These are phyloP conservation scores for Drosophila fuyamai DNA, from an alignment of 1,140 invertebrate genomes.

Conservation along the genomic window DNA sequence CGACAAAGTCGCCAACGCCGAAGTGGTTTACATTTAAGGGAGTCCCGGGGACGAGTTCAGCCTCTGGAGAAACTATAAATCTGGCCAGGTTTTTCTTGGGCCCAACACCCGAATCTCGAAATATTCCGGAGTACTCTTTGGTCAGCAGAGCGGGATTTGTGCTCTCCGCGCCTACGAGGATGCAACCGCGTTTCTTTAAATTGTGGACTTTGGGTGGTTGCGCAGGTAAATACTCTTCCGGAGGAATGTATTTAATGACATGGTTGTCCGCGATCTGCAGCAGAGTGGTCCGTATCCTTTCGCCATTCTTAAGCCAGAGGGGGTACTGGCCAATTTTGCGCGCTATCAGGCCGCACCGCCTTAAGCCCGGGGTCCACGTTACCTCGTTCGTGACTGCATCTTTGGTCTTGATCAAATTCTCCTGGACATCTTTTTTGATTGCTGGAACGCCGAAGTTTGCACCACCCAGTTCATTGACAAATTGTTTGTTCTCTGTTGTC, in stretches of 20 bases:
- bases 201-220: conserved; percentile 83
- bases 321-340: conserved; percentile 97
- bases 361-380: conserved; percentile 88
- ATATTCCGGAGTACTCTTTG: conserved; percentile 95
- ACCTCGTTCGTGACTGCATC: conserved; percentile 85
- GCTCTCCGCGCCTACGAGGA: conserved; percentile 96
- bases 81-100: conserved; percentile 94
- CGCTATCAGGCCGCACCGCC: conserved; percentile 94
- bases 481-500: conserved; percentile 92
- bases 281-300: conserved; percentile 91
- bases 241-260: conserved; percentile 95
- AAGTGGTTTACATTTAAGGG: conserved; percentile 96
- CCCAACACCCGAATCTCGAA: conserved; percentile 93
- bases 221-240: conserved; percentile 90
- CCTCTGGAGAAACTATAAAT: conserved; percentile 95
- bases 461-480: conserved; percentile 91
- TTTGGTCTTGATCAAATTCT: conserved; percentile 86
- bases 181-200: conserved; percentile 87
- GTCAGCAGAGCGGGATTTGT: conserved; percentile 94
- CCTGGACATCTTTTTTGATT: conserved; percentile 68
- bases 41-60: conserved; percentile 95
- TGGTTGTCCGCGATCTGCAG: conserved; percentile 98
- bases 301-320: conserved; percentile 95
- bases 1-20: conserved; percentile 95
- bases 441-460: conserved; percentile 87